Evolutionary conservation across 2,113 vertebrate species (phyloP).

Genomic region (Protobothrops mucrosquamatus): DNA sequence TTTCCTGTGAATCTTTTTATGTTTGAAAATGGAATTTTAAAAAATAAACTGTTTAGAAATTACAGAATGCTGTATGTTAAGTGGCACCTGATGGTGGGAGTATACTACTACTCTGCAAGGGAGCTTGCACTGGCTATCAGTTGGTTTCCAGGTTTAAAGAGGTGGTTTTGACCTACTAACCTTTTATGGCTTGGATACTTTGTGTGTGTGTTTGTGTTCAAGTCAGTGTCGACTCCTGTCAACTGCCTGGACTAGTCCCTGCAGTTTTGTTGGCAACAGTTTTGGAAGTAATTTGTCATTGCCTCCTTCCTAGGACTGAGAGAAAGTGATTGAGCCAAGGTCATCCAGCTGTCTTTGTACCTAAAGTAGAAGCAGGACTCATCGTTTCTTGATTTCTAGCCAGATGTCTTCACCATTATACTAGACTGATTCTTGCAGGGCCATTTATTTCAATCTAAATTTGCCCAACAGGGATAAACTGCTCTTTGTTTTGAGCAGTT

Average conservation of each 20-base stretch:
- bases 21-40: not conserved
- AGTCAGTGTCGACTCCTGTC: not conserved
- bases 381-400: not conserved
- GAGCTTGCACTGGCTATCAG: not conserved
- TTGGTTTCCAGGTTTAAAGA: not conserved
- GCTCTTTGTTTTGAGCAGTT: not conserved
- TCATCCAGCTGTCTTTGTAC: not conserved
- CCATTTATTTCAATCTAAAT: not conserved
- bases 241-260: not conserved
- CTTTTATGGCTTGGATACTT: not conserved
- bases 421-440: not conserved
- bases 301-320: not conserved
- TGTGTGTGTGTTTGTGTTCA: not conserved
- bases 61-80: not conserved
- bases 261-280: not conserved
- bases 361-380: not conserved
- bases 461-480: not conserved
- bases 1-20: not conserved
- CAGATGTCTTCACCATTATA: not conserved
- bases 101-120: not conserved
- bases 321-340: not conserved
- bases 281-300: not conserved
- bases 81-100: not conserved
- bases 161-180: not conserved
- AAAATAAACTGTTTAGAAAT: not conserved